Base-by-base conservation (phyloP, 2,888 invertebrate species). In the Xylota segnis region DNA sequence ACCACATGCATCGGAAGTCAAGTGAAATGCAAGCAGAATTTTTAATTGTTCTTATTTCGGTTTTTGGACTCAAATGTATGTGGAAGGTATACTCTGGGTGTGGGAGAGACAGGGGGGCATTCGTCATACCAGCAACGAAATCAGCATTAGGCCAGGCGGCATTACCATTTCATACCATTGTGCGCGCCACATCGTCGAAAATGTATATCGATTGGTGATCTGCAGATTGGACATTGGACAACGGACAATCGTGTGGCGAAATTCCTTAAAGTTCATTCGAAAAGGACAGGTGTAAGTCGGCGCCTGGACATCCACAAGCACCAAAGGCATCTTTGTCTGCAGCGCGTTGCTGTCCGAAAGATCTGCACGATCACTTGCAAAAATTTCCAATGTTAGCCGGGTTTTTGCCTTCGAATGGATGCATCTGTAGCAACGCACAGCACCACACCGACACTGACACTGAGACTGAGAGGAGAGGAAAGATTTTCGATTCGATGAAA, bases 241-340 rank as follows among this genome's bases (percentile, higher is more conserved):
- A 10, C 61, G 61, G 63, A 78, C 72, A 82, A 63, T 77, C 66
- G 77, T 86, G 72, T 78, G 87, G 68, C 43, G 83, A 79, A 82
- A 88, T 88, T 87, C 87, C 83, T 87, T 68, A 65, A 83, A 87
- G 74, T 88, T 87, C 83, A 87, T 88, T 87, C 68, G 79, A 84
- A 88, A 88, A 88, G 87, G 88, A 88, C 88, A 88, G 88, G 88
- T 88, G 88, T 88, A 88, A 88, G 83, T 88, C 88, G 88, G 88
- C 88, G 88, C 88, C 88, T 87, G 82, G 83, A 83, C 66, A 76
- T 76, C 47, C 47, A 66, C 75, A 43, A 58, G 34, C 34, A 54
- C 14, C 52, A 45, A 12, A 61, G 52, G 63, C 61, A 59, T 71
- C 58, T 32, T 84, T 65, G 71, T 78, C 71, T 81, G 71, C 71